Evolutionary conservation across 2,113 vertebrate species (phyloP), one percentile per base, ranked within the genome.

Genomic region (Syngnathus scovelli): DNA sequence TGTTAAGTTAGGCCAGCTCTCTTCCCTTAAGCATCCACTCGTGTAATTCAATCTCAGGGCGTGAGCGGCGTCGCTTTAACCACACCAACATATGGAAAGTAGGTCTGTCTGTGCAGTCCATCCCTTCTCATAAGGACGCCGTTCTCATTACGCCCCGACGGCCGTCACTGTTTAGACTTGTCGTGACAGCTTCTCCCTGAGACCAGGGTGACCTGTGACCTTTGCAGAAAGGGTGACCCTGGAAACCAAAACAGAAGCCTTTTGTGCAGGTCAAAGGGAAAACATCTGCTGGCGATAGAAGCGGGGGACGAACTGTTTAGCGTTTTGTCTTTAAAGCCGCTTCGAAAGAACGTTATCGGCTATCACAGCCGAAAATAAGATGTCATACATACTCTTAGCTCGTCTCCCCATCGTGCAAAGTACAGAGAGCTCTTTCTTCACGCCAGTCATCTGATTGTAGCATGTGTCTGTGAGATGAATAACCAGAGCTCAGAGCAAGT

Each of bases 211-310:
- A 87, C 85, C 89, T 89, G 16, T 90, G 85, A 88, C 86, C 87
- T 78, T 51, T 21, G 75, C 69, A 84, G 83, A 88, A 87, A 85
- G 83, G 83, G 79, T 83, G 59, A 74, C 74, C 71, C 78, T 79
- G 77, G 76, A 83, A 84, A 85, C 81, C 85, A 86, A 90, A 87
- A 90, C 86, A 88, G 67, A 78, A 69, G 66, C 72, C 85, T 85
- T 90, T 89, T 89, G 87, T 89, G 68, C 8, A 5, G 69, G 71
- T 85, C 78, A 83, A 86, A 85, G 77, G 70, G 71, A 86, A 87
- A 89, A 86, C 89, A 89, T 89, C 87, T 90, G 86, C 81, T 76
- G 68, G 66, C 38, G 70, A 67, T 69, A 66, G 54, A 66, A 61
- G 51, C 39, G 69, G 66, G 69, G 79, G 83, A 72, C 83, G 76